A percentile compares a stretch with the other conserved stretches of the same genome.
Evolutionary conservation across 1,140 invertebrate species (phyloP).

Genomic region (Brachionus plicatilis): DNA sequence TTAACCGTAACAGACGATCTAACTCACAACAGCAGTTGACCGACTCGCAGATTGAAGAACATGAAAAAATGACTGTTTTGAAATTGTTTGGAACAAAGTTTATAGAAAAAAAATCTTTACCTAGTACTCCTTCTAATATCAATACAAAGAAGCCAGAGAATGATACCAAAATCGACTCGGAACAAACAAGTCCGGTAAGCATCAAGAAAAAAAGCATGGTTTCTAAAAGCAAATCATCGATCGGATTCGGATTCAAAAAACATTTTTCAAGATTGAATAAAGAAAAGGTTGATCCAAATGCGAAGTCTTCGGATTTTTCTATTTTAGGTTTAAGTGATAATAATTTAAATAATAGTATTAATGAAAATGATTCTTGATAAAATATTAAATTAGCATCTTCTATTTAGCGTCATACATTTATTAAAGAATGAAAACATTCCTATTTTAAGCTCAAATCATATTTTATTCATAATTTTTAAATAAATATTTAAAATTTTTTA

Average conservation of each 20-base stretch:
- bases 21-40: slow-evolving; percentile 15
- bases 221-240: background rate
- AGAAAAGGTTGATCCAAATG: background rate
- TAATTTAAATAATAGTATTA: background rate
- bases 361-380: background rate
- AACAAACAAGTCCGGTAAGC: background rate
- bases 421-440: background rate
- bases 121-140: background rate
- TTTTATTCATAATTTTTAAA: background rate
- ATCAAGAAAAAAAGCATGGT: background rate
- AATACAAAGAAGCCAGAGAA: background rate
- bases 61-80: slow-evolving; percentile 7
- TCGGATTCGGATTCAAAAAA: slow-evolving; percentile 4
- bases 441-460: background rate
- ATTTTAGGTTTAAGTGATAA: background rate
- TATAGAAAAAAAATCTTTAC: slow-evolving; percentile 37
- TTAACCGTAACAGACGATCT: slow-evolving; percentile 13
- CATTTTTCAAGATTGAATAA: background rate
- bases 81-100: slow-evolving; percentile 35
- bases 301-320: background rate
- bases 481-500: too few relatives aligned
- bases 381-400: background rate
- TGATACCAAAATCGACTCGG: background rate
- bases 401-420: background rate
- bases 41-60: slow-evolving; percentile 15